Conservation (phyloP, 1,140 invertebrate species). For the Lepidostoma basale region DNA sequence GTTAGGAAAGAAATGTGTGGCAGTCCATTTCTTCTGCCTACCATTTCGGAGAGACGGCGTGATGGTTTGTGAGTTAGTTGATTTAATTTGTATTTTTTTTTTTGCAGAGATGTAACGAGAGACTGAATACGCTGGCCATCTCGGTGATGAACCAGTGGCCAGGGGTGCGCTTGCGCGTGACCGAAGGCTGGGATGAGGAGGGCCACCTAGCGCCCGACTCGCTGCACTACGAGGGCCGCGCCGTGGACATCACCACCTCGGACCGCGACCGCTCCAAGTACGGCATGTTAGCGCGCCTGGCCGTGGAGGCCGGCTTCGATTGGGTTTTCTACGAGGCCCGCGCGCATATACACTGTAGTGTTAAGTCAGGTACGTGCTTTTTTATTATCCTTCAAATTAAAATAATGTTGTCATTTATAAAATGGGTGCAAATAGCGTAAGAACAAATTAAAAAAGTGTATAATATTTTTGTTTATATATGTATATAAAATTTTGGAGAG, state of each 20-base stretch:
- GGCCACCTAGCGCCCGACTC: slow-evolving; percentile 78
- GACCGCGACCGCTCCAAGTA: slow-evolving; percentile 92
- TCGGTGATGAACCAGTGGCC: slow-evolving; percentile 99
- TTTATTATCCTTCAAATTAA: neutral
- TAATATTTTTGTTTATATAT: too few species aligned
- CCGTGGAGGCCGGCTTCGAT: slow-evolving; percentile 96
- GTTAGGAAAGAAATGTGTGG: too few species aligned
- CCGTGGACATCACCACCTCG: slow-evolving; percentile 93
- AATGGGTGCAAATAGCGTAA: too few species aligned
- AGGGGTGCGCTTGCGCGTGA: slow-evolving; percentile 87
- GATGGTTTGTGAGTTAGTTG: too few species aligned
- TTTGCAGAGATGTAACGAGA: slow-evolving; percentile 93
- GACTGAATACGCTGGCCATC: slow-evolving; percentile 91
- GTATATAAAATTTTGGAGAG: too few species aligned
- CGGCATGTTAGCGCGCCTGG: slow-evolving; percentile 93
- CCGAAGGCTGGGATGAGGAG: slow-evolving; percentile 94
- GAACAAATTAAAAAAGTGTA: too few species aligned
- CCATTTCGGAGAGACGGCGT: neutral
- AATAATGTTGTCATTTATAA: neutral
- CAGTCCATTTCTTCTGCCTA: neutral
- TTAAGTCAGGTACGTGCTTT: slow-evolving; percentile 87
- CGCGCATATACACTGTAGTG: slow-evolving; percentile 95
- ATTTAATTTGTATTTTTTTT: slow-evolving; percentile 43
- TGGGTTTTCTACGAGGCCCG: slow-evolving; percentile 97
- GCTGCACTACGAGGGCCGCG: slow-evolving; percentile 94